phyloP scores from a whole-genome alignment of 2,888 invertebrate species.

The Mycogona germanica region DNA sequence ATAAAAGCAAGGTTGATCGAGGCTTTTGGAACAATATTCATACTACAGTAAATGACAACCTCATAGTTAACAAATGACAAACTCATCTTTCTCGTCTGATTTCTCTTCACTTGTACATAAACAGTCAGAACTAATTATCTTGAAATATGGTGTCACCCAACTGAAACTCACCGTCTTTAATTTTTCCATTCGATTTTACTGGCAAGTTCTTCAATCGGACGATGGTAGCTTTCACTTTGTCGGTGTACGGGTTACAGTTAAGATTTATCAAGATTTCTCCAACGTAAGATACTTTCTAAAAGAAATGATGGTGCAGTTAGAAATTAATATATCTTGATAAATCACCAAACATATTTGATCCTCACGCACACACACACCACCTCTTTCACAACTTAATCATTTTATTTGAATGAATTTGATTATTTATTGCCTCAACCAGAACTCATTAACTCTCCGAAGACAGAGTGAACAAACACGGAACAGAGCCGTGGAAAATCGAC shows the following conservation, averaged over 20 bases:
- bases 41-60: too few relatives aligned
- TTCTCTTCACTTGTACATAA: not conserved
- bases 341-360: too few relatives aligned
- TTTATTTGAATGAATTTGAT: not conserved
- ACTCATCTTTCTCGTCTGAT: too few relatives aligned
- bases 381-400: not conserved
- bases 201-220: constrained; percentile 8
- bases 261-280: constrained; percentile 17
- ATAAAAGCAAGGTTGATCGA: too few relatives aligned
- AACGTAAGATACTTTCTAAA: constrained; percentile 9
- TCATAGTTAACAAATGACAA: too few relatives aligned
- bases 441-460: too few relatives aligned
- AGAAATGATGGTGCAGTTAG: not conserved
- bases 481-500: too few relatives aligned
- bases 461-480: too few relatives aligned
- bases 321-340: not conserved
- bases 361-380: too few relatives aligned
- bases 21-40: too few relatives aligned
- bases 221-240: constrained; percentile 15
- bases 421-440: too few relatives aligned
- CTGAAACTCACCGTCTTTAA: not conserved
- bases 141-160: not conserved
- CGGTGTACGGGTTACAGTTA: constrained; percentile 16
- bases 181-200: not conserved
- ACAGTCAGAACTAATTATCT: not conserved